Evolutionary conservation across 2,888 invertebrate genomes (phyloP), one percentile per base, ranked within the genome.

Genomic region (Notodonta ziczac): DNA sequence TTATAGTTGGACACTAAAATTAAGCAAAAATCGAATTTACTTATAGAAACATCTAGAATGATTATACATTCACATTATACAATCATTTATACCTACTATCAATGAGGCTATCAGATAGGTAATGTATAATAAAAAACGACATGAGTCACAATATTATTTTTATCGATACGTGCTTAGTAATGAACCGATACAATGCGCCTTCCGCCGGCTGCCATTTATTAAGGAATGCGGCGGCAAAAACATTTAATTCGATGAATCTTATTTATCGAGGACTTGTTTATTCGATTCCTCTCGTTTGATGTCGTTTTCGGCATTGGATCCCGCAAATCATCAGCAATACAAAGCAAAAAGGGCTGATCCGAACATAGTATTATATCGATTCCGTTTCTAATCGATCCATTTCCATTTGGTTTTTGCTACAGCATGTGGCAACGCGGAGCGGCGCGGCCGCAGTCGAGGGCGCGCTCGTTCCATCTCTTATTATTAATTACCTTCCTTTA

Each of bases 401-500:
- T 92, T 90, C 85, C 82, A 91, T 87, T 90, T 70, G 72, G 86
- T 93, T 93, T 93, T 93, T 92, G 87, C 85, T 84, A 78, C 88
- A 83, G 88, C 92, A 91, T 92, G 91, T 90, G 93, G 90, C 88
- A 84, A 82, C 44, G 40, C 39, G 48, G 14, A 50, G 48, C 48
- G 53, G 40, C 42, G 40, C 42, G 44, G 44, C 42, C 44, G 56
- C 56, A 44, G 56, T 12, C 56, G 56, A 70, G 71, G 79, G 75
- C 81, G 73, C 77, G 80, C 76, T 81, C 82, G 78, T 78, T 84
- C 86, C 83, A 84, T 84, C 84, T 88, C 82, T 85, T 87, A 86
- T 89, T 93, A 93, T 92, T 93, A 93, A 93, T 93, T 93, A 93
- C 85, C 89, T 91, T 89, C 90, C 76, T 90, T 91, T 91, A 89